Evolutionary conservation across 2,797 vertebrate genomes (phyloP), one percentile per base, ranked within the genome.

Genomic region (Pogonophryne albipinna): DNA sequence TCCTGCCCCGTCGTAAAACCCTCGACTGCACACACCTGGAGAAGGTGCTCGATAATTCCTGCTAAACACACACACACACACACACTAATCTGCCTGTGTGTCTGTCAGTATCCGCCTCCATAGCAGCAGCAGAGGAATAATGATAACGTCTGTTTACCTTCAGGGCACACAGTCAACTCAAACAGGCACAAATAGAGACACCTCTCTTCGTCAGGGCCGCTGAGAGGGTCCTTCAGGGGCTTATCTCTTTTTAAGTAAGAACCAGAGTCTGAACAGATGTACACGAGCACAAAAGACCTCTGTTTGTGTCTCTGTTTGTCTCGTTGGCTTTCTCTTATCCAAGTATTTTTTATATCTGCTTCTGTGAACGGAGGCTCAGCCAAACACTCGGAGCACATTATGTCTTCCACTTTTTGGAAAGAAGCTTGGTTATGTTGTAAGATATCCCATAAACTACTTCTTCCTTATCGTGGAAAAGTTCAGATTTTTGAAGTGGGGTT

Each of bases 11-110:
- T 91, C 80, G 63, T 92, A 91, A 94, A 93, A 79, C 63, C 69
- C 55, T 68, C 50, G 3, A n/a, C 78, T 63, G 45, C 66, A 85
- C 92, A 91, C 92, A 95, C 85, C 94, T 94, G 92, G 82, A 77
- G 44, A n/a, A 82, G 78, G 27, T 71, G 74, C 69, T n/a, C 74
- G 13, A 74, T 52, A 67, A 17, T 60, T 47, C 0, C 41, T 84
- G 44, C 34, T 38, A 38, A 38, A 38, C 34, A 38, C 34, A 38
- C 34, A 38, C 34, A 34, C 6, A 34, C 5, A 34, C 31, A 34
- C 31, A 5, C 7, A 7, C 31, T 38, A 38, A 38, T 38, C 49
- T 90, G 88, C 52, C 4, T n/a, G 50, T n/a, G 44, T 49, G 79
- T 82, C 49, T 74, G 71, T 73, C 78, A 79, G 34, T 38, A 38